Evolutionary conservation across 2,113 vertebrate species (phyloP).

Genomic region (Antigone vipio): DNA sequence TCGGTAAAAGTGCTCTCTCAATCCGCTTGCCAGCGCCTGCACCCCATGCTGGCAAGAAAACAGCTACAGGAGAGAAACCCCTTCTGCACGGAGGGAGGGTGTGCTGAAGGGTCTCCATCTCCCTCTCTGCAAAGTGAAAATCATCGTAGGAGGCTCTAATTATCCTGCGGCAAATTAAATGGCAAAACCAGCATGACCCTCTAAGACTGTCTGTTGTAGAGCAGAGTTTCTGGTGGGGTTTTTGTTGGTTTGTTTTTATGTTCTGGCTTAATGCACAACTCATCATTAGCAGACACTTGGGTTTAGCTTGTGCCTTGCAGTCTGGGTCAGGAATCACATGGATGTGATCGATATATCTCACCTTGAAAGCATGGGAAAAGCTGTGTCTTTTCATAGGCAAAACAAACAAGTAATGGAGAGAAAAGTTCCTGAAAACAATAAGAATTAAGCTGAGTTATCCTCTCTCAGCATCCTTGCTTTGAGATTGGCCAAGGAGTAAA

Average conservation of each 20-base stretch:
- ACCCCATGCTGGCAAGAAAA: conserved; percentile 35
- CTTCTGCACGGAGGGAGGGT: background rate
- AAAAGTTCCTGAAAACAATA: background rate
- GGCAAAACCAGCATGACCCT: conserved; percentile 47
- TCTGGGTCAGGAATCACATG: background rate
- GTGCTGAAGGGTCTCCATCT: conserved; percentile 8
- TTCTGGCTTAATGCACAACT: conserved; percentile 27
- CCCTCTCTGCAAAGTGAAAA: conserved; percentile 57
- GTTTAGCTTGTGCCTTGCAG: background rate
- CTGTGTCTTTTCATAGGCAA: background rate
- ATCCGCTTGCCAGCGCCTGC: background rate
- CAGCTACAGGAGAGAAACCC: background rate
- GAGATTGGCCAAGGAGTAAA: background rate
- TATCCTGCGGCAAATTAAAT: conserved; percentile 57
- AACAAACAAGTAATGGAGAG: background rate
- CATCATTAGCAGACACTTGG: background rate
- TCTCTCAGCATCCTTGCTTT: background rate
- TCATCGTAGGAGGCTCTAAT: conserved; percentile 46
- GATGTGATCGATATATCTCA: background rate
- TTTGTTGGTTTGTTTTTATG: conserved; percentile 23
- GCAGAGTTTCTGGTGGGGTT: background rate
- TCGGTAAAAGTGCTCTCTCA: background rate
- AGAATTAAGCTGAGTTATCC: background rate
- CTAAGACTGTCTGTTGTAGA: background rate
- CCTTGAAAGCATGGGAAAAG: background rate